Conservation (phyloP, 2,113 vertebrate species). For the zebrafish (Danio rerio) region DNA sequence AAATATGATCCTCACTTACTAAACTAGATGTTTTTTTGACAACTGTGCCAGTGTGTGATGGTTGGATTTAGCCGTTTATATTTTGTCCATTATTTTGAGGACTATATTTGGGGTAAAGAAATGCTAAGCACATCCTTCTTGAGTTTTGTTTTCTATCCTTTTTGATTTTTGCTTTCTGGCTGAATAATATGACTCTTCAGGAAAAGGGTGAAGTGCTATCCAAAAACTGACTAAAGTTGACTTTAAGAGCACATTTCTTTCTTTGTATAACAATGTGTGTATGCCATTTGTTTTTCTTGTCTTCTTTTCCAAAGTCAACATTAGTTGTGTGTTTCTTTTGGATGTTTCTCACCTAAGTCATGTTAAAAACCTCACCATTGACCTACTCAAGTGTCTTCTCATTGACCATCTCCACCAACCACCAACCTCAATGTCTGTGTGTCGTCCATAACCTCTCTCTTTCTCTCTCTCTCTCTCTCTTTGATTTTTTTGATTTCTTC, state of each 20-base stretch:
- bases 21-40: slow-evolving; percentile 40
- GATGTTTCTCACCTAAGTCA: slow-evolving; percentile 74
- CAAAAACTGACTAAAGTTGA: slow-evolving; percentile 78
- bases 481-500: slow-evolving; percentile 36
- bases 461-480: slow-evolving; percentile 45
- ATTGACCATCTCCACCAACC: slow-evolving; percentile 45
- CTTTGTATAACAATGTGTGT: slow-evolving; percentile 77
- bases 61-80: slow-evolving; percentile 44
- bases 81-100: slow-evolving; percentile 52
- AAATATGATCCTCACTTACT: no score
- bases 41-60: slow-evolving; percentile 54
- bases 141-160: slow-evolving; percentile 47
- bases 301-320: slow-evolving; percentile 78
- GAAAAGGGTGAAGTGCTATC: slow-evolving; percentile 70
- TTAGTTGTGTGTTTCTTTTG: slow-evolving; percentile 78
- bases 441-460: slow-evolving; percentile 50
- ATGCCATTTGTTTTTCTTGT: slow-evolving; percentile 74
- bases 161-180: slow-evolving; percentile 63
- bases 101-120: slow-evolving; percentile 38
- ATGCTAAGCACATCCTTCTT: slow-evolving; percentile 66
- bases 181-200: slow-evolving; percentile 74
- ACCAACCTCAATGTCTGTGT: slow-evolving; percentile 50
- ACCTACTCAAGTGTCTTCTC: slow-evolving; percentile 67
- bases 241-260: slow-evolving; percentile 79
- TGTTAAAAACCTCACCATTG: slow-evolving; percentile 55